Conservation (phyloP, 2,888 invertebrate species). For the Yponomeuta malinellus region DNA sequence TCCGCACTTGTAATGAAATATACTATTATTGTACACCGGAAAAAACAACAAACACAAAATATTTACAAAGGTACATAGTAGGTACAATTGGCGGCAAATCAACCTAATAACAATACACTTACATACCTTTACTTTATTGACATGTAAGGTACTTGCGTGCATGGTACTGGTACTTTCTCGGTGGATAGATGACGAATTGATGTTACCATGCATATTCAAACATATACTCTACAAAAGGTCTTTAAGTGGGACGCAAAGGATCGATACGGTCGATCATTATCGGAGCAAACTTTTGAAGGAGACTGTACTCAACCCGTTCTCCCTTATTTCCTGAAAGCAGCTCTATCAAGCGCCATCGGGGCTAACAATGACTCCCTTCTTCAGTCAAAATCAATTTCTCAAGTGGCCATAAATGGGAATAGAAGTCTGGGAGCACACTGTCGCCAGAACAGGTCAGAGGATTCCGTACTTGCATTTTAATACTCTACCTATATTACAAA, state of each 20-base stretch:
- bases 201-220: too few species aligned
- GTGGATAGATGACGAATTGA: too few species aligned
- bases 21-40: too few species aligned
- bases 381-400: constrained; percentile 8
- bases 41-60: too few species aligned
- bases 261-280: neutral
- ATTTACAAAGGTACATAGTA: too few species aligned
- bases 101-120: too few species aligned
- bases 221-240: too few species aligned
- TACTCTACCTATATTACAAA: neutral
- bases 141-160: too few species aligned
- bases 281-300: neutral
- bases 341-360: neutral
- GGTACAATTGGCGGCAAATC: too few species aligned
- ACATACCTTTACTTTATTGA: too few species aligned
- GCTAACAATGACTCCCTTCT: constrained; percentile 5
- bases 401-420: constrained; percentile 7
- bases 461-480: neutral
- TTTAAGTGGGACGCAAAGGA: neutral
- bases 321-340: neutral
- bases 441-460: neutral
- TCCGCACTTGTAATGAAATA: too few species aligned
- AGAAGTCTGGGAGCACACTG: neutral
- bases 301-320: neutral
- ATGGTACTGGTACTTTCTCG: too few species aligned